Evolutionary conservation across 2,113 vertebrate species (phyloP).

Genomic region (Psilopogon haemacephalus): DNA sequence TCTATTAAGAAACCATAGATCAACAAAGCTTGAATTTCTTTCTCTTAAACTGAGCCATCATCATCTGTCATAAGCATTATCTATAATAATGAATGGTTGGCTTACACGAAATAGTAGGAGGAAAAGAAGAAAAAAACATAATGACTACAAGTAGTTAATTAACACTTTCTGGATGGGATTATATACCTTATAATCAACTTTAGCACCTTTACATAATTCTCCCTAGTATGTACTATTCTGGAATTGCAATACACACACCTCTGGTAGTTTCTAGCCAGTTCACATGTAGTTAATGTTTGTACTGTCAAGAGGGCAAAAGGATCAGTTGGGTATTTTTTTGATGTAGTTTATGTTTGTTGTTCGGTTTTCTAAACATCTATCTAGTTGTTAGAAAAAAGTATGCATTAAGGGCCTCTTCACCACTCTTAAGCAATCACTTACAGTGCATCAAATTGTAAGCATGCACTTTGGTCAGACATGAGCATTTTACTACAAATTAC

Average conservation of each 20-base stretch:
- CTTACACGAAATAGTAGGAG: neutral
- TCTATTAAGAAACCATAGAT: constrained; percentile 10
- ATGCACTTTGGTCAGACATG: neutral
- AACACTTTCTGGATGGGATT: neutral
- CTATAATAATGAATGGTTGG: neutral
- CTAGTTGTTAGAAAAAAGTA: neutral
- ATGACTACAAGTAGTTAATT: neutral
- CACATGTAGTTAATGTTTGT: neutral
- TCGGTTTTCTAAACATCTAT: neutral
- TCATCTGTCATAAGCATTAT: neutral
- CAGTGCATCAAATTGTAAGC: neutral
- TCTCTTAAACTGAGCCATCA: neutral
- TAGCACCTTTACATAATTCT: neutral
- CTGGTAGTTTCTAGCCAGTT: neutral
- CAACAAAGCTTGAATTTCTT: constrained; percentile 1
- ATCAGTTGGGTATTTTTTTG: neutral
- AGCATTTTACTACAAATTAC: neutral
- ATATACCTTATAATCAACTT: neutral
- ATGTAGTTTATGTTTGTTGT: neutral
- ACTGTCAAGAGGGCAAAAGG: neutral
- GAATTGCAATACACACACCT: neutral
- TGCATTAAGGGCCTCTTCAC: neutral
- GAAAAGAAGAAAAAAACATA: neutral
- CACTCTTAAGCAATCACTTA: neutral
- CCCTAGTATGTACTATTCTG: too few relatives aligned